A percentile compares a stretch with the other conserved stretches of the same genome.
phyloP scores from a whole-genome alignment of 2,113 vertebrate species.

The Phrynosoma platyrhinos region DNA sequence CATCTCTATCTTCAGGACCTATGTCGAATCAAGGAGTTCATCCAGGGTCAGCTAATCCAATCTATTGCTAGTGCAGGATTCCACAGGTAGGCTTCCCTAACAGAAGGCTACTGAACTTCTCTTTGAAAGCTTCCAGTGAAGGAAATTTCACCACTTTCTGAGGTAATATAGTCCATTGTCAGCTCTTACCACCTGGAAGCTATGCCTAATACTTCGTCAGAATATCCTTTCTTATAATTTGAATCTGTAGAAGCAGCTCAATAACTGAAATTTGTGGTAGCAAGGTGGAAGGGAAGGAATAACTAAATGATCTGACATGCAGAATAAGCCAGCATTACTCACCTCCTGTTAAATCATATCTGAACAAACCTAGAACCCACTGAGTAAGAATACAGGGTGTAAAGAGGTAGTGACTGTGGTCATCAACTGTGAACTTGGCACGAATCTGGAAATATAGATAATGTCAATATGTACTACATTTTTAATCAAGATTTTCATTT shows the following conservation, averaged over 20 bases:
- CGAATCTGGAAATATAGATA: slow-evolving; percentile 81
- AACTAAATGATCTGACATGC: background rate
- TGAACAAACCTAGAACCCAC: slow-evolving; percentile 94
- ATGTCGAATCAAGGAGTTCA: too few species aligned
- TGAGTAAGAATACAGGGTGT: slow-evolving; percentile 95
- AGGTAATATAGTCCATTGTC: too few species aligned
- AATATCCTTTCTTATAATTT: too few species aligned
- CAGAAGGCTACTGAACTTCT: too few species aligned
- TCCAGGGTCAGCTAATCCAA: too few species aligned
- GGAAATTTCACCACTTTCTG: too few species aligned
- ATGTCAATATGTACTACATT: background rate
- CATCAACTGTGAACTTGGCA: slow-evolving; percentile 91
- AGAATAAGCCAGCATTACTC: slow-evolving; percentile 63
- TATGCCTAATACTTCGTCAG: too few species aligned
- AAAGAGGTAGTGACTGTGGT: slow-evolving; percentile 95
- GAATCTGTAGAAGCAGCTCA: background rate
- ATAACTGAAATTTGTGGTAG: background rate
- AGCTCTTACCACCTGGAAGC: too few species aligned
- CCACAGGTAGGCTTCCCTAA: too few species aligned
- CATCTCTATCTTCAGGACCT: background rate
- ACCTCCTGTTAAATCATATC: slow-evolving; percentile 94
- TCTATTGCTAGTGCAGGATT: too few species aligned
- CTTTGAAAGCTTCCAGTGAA: too few species aligned
- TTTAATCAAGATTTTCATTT: background rate
- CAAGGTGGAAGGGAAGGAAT: too few species aligned